Percentiles rank a stretch among this genome's conserved stretches.
Conservation (phyloP, 2,888 invertebrate genomes). For the Eilema depressum region DNA sequence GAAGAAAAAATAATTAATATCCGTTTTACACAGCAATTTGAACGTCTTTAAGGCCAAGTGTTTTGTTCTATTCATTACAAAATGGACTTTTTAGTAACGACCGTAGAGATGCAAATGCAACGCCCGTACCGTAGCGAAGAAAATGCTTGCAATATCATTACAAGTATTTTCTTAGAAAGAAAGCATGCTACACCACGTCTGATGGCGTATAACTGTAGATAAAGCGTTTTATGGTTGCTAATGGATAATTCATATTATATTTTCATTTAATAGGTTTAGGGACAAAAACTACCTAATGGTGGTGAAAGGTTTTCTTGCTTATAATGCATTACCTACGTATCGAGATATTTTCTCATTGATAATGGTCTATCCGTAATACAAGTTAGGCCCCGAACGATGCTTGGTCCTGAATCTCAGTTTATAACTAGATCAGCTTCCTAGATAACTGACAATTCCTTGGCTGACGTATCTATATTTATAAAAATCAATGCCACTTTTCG, state of each 20-base stretch:
- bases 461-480: no score
- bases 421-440: no score
- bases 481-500: no score
- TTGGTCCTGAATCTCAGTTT: no score
- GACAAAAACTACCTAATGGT: background rate
- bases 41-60: constrained; percentile 7
- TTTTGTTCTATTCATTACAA: background rate
- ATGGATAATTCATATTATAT: background rate
- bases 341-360: background rate
- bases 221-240: background rate
- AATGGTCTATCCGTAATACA: no score
- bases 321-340: no score
- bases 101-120: background rate
- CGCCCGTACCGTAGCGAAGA: no score
- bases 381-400: no score
- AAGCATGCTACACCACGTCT: background rate
- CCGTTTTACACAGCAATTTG: background rate
- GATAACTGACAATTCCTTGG: no score
- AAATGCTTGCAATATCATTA: no score
- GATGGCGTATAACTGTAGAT: background rate
- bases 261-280: background rate
- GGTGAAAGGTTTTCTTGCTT: background rate
- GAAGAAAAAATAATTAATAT: background rate
- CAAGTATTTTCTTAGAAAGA: constrained; percentile 8
- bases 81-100: background rate